Evolutionary conservation across 2,113 vertebrate genomes (phyloP).

Genomic region (Semnopithecus entellus): DNA sequence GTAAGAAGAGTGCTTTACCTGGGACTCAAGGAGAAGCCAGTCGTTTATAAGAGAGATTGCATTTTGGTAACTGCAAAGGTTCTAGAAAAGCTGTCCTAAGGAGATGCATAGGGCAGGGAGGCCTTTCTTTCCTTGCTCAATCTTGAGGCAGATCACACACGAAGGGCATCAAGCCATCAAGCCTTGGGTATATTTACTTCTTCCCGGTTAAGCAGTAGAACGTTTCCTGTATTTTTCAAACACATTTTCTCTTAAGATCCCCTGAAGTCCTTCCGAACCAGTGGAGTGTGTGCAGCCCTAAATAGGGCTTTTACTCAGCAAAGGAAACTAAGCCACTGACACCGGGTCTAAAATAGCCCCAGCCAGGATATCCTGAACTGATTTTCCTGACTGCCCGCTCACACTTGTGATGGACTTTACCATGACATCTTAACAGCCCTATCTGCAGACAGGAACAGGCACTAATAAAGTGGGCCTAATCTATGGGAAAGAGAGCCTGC

Average conservation of each 20-base stretch:
- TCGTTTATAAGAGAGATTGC: not conserved
- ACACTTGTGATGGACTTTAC: fast-evolving
- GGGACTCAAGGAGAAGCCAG: not conserved
- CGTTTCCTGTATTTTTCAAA: not conserved
- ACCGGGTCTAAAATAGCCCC: not conserved
- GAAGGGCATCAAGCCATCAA: not conserved
- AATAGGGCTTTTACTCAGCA: not conserved
- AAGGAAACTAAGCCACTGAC: not conserved
- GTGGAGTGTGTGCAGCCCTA: not conserved
- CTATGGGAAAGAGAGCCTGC: not conserved
- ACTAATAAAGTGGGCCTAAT: fast-evolving
- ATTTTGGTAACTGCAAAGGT: not conserved
- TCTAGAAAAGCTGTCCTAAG: not conserved
- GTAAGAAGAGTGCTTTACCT: not conserved
- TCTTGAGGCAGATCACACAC: not conserved
- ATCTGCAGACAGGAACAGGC: not conserved
- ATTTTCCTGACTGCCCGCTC: not conserved
- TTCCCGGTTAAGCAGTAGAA: not conserved
- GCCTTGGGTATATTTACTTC: not conserved
- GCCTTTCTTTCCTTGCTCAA: not conserved
- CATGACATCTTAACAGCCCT: fast-evolving
- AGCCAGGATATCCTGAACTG: not conserved
- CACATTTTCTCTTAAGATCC: not conserved
- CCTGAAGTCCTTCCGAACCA: not conserved
- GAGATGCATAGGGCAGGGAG: not conserved